Evolutionary conservation across 2,113 vertebrate genomes (phyloP).

Genomic region (Cephalophus harveyi): DNA sequence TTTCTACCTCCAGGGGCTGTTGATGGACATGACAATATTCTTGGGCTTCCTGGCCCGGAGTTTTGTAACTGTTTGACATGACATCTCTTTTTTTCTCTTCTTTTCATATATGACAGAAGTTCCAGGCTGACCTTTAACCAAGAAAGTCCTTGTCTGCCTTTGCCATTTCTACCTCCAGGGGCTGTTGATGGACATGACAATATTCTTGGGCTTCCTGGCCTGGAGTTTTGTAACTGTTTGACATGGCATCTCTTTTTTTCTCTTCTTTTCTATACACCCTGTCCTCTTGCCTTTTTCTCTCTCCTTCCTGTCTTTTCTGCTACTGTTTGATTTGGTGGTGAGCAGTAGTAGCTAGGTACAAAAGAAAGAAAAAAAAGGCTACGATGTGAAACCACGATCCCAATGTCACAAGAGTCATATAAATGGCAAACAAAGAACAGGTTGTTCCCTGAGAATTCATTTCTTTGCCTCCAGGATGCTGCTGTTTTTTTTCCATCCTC

Average conservation of each 20-base stretch:
- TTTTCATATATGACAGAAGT: too few relatives aligned
- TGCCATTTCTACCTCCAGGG: neutral
- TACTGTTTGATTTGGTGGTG: neutral
- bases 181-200: neutral
- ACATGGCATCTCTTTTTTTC: neutral
- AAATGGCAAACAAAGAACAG: neutral
- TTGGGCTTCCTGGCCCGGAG: neutral
- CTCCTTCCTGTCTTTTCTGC: neutral
- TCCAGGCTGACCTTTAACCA: neutral
- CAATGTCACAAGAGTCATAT: neutral
- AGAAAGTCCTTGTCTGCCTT: neutral
- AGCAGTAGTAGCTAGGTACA: neutral
- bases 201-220: neutral
- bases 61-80: neutral
- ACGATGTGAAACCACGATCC: neutral
- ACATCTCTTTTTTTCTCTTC: neutral
- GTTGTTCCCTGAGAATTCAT: neutral
- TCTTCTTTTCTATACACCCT: neutral
- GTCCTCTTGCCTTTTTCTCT: fast-evolving
- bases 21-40: neutral
- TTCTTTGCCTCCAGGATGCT: neutral
- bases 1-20: neutral
- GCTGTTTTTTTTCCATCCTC: neutral
- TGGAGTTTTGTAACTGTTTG: neutral
- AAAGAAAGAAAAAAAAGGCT: neutral